Percentiles rank a stretch among this genome's conserved stretches.
Evolutionary conservation across 1,140 invertebrate genomes (phyloP).

Genomic region (Drosophila arizonae): DNA sequence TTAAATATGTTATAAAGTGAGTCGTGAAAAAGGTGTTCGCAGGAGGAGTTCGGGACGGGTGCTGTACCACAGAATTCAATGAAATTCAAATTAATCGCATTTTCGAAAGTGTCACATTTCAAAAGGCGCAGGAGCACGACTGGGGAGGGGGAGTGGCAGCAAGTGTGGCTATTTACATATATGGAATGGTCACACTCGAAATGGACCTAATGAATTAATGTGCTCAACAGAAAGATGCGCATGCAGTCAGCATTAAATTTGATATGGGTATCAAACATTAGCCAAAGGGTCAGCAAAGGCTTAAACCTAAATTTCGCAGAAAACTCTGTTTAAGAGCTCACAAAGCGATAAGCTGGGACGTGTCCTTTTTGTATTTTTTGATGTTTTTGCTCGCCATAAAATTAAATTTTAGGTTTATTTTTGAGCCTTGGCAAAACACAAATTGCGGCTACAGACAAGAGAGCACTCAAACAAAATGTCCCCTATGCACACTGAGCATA

Average conservation of each 20-base stretch:
- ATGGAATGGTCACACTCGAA: not conserved
- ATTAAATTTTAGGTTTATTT: conserved; percentile 48
- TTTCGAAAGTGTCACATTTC: conserved; percentile 61
- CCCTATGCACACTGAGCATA: too few relatives aligned
- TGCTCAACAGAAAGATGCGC: not conserved
- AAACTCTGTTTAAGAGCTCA: conserved; percentile 7
- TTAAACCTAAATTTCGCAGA: not conserved
- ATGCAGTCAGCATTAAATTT: conserved; percentile 51
- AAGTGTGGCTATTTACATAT: conserved; percentile 37
- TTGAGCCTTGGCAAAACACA: conserved; percentile 34
- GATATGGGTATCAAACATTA: conserved; percentile 11
- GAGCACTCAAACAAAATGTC: not conserved
- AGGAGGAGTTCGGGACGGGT: not conserved
- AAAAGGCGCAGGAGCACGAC: not conserved
- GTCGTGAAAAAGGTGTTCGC: conserved; percentile 14
- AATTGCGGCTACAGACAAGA: conserved; percentile 18
- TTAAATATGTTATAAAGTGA: conserved; percentile 31
- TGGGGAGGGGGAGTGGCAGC: not conserved
- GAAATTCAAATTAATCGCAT: conserved; percentile 65
- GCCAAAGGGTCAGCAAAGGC: not conserved
- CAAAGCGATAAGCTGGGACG: conserved; percentile 5
- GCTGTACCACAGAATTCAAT: conserved; percentile 30
- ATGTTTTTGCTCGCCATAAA: conserved; percentile 36
- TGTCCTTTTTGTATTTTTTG: conserved; percentile 2
- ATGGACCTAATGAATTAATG: conserved; percentile 30